Evolutionary conservation across 2,797 vertebrate species (phyloP), one percentile per base, ranked within the genome.

Genomic region (Garrulus glandarius): DNA sequence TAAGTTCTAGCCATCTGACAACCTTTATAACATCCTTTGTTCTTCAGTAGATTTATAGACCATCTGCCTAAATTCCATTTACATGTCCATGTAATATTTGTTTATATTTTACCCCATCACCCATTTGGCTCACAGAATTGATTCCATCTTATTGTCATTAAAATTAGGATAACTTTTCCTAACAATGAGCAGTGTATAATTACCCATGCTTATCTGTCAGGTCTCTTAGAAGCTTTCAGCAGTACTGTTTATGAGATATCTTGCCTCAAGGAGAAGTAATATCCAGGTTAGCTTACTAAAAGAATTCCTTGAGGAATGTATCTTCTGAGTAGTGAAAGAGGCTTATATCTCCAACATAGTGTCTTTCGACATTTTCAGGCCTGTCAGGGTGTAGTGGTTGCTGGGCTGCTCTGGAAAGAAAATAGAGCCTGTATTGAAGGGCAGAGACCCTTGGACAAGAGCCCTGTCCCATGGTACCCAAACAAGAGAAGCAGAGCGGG

Each of bases 401-500:
- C 2, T 1, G 6, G 23, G 14, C 60, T 78, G 57, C 14, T 93
- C 70, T 59, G 56, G 30, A 78, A 63, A 19, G n/a, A 39, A 30
- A 59, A 24, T 21, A 70, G 39, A 85, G 8, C 12, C 29, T 1
- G 1, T 24, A 27, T 16, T 0, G 1, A 67, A 47, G 21, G 41
- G 19, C 41, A 82, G n/a, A 64, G 32, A 47, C 34, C 15, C 10
- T 77, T 3, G 2, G 14, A 59, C 5, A 65, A 43, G 23, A 57
- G 15, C 16, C 24, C 14, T 11, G 6, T 65, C 21, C 64, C 12
- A 24, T 27, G 29, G 41, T 60, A 52, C 20, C 13, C 64, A 37
- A 77, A 80, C 15, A 64, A 43, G 13, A 76, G 22, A 22, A 86
- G 60, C 8, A 80, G 47, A 69, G 27, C 19, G 24, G 23, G 6